Conservation (phyloP, 2,797 vertebrate species). For the Brotogeris chrysoptera region DNA sequence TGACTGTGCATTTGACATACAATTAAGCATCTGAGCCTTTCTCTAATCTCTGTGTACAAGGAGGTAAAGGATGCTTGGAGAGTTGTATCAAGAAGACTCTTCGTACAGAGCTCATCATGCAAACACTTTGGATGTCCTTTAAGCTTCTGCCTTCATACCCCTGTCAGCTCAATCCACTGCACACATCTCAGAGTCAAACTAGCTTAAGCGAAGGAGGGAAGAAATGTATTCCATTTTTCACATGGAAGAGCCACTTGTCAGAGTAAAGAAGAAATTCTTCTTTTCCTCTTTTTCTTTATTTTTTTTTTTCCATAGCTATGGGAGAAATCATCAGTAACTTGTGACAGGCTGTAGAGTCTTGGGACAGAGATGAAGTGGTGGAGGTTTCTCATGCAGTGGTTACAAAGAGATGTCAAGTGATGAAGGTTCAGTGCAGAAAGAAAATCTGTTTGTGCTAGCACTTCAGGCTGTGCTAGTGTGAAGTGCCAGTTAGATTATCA, state of each 20-base stretch:
- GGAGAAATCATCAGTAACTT: not conserved
- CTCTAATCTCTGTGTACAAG: not conserved
- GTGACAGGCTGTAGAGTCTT: not conserved
- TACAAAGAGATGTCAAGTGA: not conserved
- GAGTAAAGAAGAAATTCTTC: not conserved
- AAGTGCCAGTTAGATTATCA: not conserved
- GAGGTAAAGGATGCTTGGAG: constrained; percentile 8
- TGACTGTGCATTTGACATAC: not conserved
- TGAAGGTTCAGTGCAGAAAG: not conserved
- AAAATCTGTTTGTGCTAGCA: not conserved
- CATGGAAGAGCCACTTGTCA: not conserved
- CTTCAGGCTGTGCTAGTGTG: not conserved
- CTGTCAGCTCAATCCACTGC: not conserved
- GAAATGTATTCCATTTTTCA: not conserved
- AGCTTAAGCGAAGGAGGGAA: not conserved
- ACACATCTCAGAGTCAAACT: not conserved
- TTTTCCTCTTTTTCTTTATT: not conserved
- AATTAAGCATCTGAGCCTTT: not conserved
- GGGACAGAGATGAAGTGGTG: not conserved
- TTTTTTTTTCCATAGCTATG: not conserved
- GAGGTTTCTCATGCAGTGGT: not conserved
- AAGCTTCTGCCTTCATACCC: not conserved
- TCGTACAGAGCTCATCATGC: not conserved
- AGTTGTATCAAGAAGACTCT: not conserved
- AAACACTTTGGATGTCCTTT: not conserved